Conservation (phyloP, 2,888 invertebrate species). For the Oscheius sp. region DNA sequence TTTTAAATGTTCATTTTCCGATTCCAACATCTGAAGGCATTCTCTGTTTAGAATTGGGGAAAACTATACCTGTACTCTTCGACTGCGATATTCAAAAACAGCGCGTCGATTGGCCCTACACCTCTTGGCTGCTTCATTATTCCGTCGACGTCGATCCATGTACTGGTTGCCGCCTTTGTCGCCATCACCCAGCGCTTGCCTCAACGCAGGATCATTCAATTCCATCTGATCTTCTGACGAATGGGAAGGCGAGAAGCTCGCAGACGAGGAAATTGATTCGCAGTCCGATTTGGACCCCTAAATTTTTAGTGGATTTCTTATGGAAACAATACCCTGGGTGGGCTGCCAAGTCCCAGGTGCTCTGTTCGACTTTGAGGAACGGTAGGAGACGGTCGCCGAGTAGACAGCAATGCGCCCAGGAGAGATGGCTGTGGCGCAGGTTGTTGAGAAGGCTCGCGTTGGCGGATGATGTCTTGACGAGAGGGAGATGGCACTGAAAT, state of each 20-base stretch:
- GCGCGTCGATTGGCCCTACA: conserved; percentile 75
- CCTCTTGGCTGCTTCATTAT: conserved; percentile 76
- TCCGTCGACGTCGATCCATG: conserved; percentile 75
- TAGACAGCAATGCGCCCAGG: conserved; percentile 48
- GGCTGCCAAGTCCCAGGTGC: conserved; percentile 60
- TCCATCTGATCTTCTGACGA: conserved; percentile 48
- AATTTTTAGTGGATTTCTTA: not conserved
- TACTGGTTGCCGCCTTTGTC: conserved; percentile 64
- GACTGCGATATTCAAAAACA: conserved; percentile 73
- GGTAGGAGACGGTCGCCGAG: conserved; percentile 63
- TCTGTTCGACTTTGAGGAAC: conserved; percentile 70
- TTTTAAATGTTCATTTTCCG: conserved; percentile 75
- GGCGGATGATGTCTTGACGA: conserved; percentile 1
- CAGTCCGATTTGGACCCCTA: conserved; percentile 54
- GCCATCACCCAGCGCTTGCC: conserved; percentile 12
- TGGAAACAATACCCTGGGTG: conserved; percentile 44
- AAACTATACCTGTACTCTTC: conserved; percentile 72
- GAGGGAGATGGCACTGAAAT: conserved; percentile 24
- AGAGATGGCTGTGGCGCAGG: conserved; percentile 39
- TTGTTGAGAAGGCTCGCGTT: not conserved
- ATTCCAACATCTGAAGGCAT: conserved; percentile 72
- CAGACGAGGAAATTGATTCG: conserved; percentile 57
- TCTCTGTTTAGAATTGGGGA: not conserved
- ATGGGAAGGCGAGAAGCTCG: conserved; percentile 57
- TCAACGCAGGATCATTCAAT: conserved; percentile 12